phyloP scores from a whole-genome alignment of 2,888 invertebrate genomes.

The Nymphalis c-album region DNA sequence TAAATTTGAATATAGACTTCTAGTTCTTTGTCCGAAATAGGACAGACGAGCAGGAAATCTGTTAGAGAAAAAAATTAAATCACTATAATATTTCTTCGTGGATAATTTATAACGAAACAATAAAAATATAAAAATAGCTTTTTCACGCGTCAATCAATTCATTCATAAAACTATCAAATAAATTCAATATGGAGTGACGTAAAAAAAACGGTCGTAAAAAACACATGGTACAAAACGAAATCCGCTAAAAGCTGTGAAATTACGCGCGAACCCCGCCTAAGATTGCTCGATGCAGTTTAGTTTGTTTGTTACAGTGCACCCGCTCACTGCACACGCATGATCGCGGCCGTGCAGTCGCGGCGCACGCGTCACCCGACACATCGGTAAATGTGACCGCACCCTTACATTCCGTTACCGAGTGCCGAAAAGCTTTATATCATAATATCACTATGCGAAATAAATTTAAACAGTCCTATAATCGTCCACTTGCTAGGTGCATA shows the following conservation, averaged over 20 bases:
- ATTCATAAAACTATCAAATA: neutral
- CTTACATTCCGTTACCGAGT: constrained; percentile 19
- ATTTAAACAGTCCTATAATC: constrained; percentile 21
- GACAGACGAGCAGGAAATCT: constrained; percentile 6
- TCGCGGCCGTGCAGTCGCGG: constrained; percentile 66
- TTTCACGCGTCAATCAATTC: neutral
- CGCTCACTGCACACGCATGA: constrained; percentile 58
- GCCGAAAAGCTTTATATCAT: constrained; percentile 32
- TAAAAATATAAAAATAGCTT: neutral
- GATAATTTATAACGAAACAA: neutral
- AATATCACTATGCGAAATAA: constrained; percentile 21
- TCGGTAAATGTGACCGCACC: constrained; percentile 29
- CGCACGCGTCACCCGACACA: constrained; percentile 66
- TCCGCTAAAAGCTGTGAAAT: constrained; percentile 29
- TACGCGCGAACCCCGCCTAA: constrained; percentile 46
- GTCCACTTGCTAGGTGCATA: constrained; percentile 57
- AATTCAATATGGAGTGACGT: neutral
- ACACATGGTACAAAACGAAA: constrained; percentile 12
- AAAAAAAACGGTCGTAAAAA: constrained; percentile 13
- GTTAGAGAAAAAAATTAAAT: neutral
- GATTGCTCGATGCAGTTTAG: constrained; percentile 66
- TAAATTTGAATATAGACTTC: constrained; percentile 20
- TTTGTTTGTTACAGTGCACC: constrained; percentile 66
- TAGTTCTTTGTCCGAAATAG: constrained; percentile 24
- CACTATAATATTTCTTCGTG: neutral